Conservation (phyloP, 2,113 vertebrate species). For the Eulacestoma nigropectus region DNA sequence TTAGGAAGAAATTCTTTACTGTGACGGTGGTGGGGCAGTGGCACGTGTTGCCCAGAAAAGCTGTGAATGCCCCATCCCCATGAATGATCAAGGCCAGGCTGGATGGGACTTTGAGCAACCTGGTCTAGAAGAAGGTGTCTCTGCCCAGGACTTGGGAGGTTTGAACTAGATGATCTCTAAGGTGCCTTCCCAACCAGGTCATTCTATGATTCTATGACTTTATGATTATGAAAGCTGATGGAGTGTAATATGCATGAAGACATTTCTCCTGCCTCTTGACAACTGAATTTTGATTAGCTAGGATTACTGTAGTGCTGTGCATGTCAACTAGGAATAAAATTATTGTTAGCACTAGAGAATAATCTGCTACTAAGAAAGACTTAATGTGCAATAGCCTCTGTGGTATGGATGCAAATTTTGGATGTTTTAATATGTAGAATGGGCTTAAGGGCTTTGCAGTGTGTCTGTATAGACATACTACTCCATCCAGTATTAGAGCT, state of each 20-base stretch:
- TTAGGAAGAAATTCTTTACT: background rate
- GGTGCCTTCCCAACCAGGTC: background rate
- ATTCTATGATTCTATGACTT: background rate
- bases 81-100: background rate
- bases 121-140: background rate
- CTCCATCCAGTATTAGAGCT: background rate
- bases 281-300: slow-evolving; percentile 12
- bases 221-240: background rate
- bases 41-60: background rate
- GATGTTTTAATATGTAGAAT: slow-evolving; percentile 27
- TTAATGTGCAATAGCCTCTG: background rate
- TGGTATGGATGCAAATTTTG: background rate
- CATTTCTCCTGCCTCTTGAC: background rate
- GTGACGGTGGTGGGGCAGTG: background rate
- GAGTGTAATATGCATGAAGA: background rate
- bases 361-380: background rate
- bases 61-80: background rate
- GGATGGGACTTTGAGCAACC: background rate
- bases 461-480: background rate
- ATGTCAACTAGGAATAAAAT: slow-evolving; percentile 4
- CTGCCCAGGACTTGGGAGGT: background rate
- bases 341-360: background rate
- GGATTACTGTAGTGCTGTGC: background rate
- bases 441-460: background rate
- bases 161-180: background rate